Evolutionary conservation across 2,888 invertebrate genomes (phyloP).

Genomic region (Andrena chrysosceles): DNA sequence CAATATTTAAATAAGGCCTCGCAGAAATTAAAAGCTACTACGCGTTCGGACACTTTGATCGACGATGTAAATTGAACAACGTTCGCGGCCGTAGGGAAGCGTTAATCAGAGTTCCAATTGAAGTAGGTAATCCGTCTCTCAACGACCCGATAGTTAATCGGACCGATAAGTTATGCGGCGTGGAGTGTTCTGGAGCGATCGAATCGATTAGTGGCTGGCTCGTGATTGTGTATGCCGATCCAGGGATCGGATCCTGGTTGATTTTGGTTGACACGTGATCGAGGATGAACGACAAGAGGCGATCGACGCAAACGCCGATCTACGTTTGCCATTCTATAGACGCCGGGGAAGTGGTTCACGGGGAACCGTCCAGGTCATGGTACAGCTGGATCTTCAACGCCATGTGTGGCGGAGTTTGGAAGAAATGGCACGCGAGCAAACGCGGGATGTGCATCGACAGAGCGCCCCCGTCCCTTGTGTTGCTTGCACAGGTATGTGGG

Average conservation of each 20-base stretch:
- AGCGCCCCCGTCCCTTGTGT: constrained; percentile 21
- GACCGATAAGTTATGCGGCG: constrained; percentile 9
- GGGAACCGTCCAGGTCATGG: constrained; percentile 62
- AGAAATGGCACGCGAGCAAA: constrained; percentile 65
- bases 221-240: not conserved
- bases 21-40: not conserved
- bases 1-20: not conserved
- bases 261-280: not conserved
- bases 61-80: constrained; percentile 10
- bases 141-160: not conserved
- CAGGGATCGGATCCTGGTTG: not conserved
- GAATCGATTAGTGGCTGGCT: constrained; percentile 2
- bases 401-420: constrained; percentile 65
- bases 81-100: not conserved
- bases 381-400: constrained; percentile 64
- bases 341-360: constrained; percentile 39
- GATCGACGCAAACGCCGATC: constrained; percentile 73
- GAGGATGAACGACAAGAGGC: constrained; percentile 67
- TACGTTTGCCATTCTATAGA: constrained; percentile 69
- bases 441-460: constrained; percentile 66
- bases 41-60: not conserved
- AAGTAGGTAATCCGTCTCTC: not conserved
- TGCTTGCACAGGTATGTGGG: constrained; percentile 40
- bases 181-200: not conserved
- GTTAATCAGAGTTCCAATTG: not conserved